Base-by-base conservation (phyloP, 2,797 vertebrate species). In the Chloroceryle amazona region DNA sequence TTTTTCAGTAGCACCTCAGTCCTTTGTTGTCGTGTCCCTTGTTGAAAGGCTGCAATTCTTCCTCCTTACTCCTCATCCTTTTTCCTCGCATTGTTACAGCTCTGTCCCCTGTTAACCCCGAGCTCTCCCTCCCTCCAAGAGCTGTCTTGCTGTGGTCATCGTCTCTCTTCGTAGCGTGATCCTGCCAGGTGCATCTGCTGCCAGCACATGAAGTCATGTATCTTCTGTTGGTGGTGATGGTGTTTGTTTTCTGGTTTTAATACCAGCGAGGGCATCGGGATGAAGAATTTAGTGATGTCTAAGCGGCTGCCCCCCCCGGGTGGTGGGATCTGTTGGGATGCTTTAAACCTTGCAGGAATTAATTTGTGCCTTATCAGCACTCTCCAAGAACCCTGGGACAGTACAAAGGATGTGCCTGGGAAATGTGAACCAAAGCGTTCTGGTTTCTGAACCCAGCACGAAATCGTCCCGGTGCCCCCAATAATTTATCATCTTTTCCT, bases 171-270 rank as follows among this genome's bases (percentile, higher is more conserved):
- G 1, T 41, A 28, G 29, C 13, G 31, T 54, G 42, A 9, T 31
- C 83, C 75, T 75, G 55, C 91, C 85, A 49, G 86, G 70, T 44
- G 86, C 75, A 23, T 63, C 81, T 83, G 68, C 41, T 93, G 94
- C 93, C 96, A 93, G 63, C 75, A 47, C 74, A 54, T 96, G 93
- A 95, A 95, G 91, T 95, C 93, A 81, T 89, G 57, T 75, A 6
- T 31, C 55, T 79, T 90, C 70, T 74, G 29, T 60, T 47, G 57
- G 60, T 52, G 55, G 72, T 29, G 51, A 28, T 17, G 51, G 9
- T 67, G 35, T 62, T 83, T 76, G 29, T 63, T 73, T 73, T 85
- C 71, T 86, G 63, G 4, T 82, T 89, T 67, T 71, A 41, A 71
- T 73, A 11, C n/a, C 86, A 17, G 29, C 1, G 52, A 80, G 87